A percentile compares a stretch with the other conserved stretches of the same genome.
These are phyloP conservation scores for Euwallacea similis DNA, from an alignment of 1,140 invertebrate species.

Conservation along the genomic window DNA sequence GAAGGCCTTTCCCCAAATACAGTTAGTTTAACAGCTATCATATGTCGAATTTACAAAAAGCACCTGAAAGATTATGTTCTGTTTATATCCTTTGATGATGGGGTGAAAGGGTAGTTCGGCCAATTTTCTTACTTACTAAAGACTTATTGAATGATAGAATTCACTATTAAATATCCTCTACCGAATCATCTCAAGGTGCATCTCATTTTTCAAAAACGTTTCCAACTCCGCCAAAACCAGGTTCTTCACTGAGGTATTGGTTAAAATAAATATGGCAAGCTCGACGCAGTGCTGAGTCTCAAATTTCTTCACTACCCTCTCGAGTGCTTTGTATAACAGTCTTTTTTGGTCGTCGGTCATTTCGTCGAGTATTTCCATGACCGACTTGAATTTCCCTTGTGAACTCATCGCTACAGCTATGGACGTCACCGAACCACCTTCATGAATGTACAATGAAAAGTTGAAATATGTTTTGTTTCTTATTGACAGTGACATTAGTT, in stretches of 20 bases:
- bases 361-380: constrained; percentile 43
- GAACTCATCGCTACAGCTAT: constrained; percentile 22
- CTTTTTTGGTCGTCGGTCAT: constrained; percentile 42
- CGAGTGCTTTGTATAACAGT: constrained; percentile 35
- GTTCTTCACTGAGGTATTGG: constrained; percentile 33
- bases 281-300: constrained; percentile 30
- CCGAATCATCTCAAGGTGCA: constrained; percentile 27
- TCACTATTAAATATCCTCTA: not conserved
- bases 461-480: not conserved
- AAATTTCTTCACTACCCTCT: constrained; percentile 32
- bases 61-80: too few species aligned
- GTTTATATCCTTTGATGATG: too few species aligned
- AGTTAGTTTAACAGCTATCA: too few species aligned
- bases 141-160: too few species aligned
- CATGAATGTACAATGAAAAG: constrained; percentile 13
- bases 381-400: constrained; percentile 44
- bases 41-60: too few species aligned
- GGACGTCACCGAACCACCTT: constrained; percentile 44
- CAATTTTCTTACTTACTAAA: too few species aligned
- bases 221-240: constrained; percentile 38
- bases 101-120: too few species aligned
- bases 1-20: too few species aligned
- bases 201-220: constrained; percentile 40
- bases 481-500: too few species aligned
- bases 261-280: constrained; percentile 36